Evolutionary conservation across 2,113 vertebrate species (phyloP), one percentile per base, ranked within the genome.

Genomic region (Halichoeres trimaculatus): DNA sequence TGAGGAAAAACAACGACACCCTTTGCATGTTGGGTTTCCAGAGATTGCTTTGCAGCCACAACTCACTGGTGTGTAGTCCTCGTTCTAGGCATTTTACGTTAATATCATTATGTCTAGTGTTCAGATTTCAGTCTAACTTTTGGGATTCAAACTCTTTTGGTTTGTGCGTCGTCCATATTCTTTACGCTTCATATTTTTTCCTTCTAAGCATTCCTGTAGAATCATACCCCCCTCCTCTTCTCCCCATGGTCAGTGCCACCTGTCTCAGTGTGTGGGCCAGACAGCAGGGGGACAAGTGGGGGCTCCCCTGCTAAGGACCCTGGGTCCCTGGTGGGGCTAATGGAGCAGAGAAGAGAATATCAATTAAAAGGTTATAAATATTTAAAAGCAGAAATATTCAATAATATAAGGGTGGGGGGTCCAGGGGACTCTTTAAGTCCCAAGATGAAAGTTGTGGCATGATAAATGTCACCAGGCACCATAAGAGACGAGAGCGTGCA

Each of bases 341-440:
- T 81, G 80, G 88, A 91, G 90, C 90, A 88, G 86, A 78, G 85
- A 89, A 84, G 77, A 90, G 91, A 93, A 92, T 93, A 94, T 94
- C 93, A 94, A 93, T 94, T 94, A 93, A 93, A 93, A 91, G 83
- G 90, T 88, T 86, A 93, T 93, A 92, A 93, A 94, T 94, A 94
- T 94, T 94, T 93, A 94, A 94, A 76, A 90, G 90, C 88, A 89
- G 90, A 91, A 90, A 91, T 87, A 93, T 93, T 94, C 92, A 93
- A 94, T 93, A 93, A 89, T 89, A 89, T 88, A 88, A 89, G 85
- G 87, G 88, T 85, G 88, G 89, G 88, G 82, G 86, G 88, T 85
- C 84, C 83, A 83, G 52, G 71, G 88, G 85, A 86, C 81, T 88
- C 83, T 79, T 82, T 68, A 83, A 76, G 67, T 85, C 87, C 58